Percentiles rank a stretch among this genome's conserved stretches.
These are phyloP conservation scores for Drosophila seclusa DNA, from an alignment of 2,888 invertebrate genomes.

Conservation along the genomic window DNA sequence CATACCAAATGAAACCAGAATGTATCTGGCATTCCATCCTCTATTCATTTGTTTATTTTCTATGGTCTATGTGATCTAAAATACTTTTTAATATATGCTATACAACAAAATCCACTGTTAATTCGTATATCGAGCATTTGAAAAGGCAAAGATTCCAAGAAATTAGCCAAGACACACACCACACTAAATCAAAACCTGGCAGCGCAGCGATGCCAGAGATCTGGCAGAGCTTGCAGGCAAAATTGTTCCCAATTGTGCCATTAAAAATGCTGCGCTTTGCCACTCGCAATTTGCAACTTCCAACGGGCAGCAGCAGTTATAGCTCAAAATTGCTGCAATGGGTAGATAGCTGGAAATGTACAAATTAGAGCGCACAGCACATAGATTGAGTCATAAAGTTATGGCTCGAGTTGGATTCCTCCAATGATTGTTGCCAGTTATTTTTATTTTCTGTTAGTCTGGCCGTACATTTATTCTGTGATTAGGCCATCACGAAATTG, in stretches of 20 bases:
- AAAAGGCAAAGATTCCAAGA: constrained; percentile 29
- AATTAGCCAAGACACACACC: constrained; percentile 43
- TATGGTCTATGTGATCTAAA: not conserved
- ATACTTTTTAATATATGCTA: not conserved
- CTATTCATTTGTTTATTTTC: not conserved
- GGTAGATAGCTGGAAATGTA: constrained; percentile 52
- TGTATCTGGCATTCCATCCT: no score
- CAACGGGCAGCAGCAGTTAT: not conserved
- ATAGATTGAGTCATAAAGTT: constrained; percentile 58
- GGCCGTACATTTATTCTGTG: constrained; percentile 9
- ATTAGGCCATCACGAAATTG: constrained; percentile 61
- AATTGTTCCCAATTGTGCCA: constrained; percentile 51
- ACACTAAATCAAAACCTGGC: constrained; percentile 41
- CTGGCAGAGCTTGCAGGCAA: constrained; percentile 40
- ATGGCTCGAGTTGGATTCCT: constrained; percentile 22
- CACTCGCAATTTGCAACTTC: constrained; percentile 18
- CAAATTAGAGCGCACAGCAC: constrained; percentile 41
- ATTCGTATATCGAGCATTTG: not conserved
- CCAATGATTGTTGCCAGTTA: constrained; percentile 37
- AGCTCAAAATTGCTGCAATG: constrained; percentile 30
- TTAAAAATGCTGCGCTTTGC: constrained; percentile 41
- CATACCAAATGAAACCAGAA: not conserved
- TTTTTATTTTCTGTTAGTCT: constrained; percentile 1
- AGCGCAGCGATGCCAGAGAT: constrained; percentile 30
- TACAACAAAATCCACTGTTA: not conserved